Percentiles rank a stretch among this genome's conserved stretches.
These are phyloP conservation scores for Pseudorhombus dupliciocellatus DNA, from an alignment of 2,113 vertebrate species.

Conservation along the genomic window DNA sequence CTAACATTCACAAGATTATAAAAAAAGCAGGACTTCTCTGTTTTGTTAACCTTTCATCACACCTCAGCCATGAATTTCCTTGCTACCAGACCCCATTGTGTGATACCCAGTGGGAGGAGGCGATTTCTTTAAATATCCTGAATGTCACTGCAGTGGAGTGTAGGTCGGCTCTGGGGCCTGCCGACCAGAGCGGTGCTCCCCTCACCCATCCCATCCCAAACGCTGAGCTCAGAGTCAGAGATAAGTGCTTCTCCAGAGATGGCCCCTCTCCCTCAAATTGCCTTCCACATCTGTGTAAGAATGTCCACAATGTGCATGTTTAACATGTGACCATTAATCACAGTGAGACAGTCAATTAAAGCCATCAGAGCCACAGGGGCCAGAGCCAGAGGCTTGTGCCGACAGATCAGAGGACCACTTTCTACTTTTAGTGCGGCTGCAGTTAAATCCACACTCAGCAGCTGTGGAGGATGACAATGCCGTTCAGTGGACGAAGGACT, in stretches of 20 bases:
- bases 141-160: constrained; percentile 54
- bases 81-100: constrained; percentile 53
- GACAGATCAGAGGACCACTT: constrained; percentile 44
- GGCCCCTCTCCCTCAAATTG: constrained; percentile 71
- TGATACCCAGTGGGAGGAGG: constrained; percentile 61
- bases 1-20: constrained; percentile 2
- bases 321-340: constrained; percentile 85
- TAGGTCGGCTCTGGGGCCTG: constrained; percentile 70
- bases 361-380: constrained; percentile 65
- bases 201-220: constrained; percentile 60
- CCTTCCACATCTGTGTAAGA: constrained; percentile 77
- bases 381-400: constrained; percentile 31
- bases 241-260: constrained; percentile 85
- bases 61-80: constrained; percentile 42
- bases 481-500: constrained; percentile 3
- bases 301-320: constrained; percentile 86
- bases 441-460: constrained; percentile 38
- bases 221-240: constrained; percentile 75
- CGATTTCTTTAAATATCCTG: constrained; percentile 77
- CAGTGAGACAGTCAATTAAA: constrained; percentile 81
- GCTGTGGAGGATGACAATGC: constrained; percentile 9
- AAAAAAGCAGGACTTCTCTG: constrained; percentile 9
- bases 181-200: constrained; percentile 54
- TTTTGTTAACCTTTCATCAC: constrained; percentile 45
- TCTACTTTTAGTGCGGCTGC: constrained; percentile 22